Base-by-base conservation (phyloP, 2,888 invertebrate genomes). In the Drosophila multiciliata region DNA sequence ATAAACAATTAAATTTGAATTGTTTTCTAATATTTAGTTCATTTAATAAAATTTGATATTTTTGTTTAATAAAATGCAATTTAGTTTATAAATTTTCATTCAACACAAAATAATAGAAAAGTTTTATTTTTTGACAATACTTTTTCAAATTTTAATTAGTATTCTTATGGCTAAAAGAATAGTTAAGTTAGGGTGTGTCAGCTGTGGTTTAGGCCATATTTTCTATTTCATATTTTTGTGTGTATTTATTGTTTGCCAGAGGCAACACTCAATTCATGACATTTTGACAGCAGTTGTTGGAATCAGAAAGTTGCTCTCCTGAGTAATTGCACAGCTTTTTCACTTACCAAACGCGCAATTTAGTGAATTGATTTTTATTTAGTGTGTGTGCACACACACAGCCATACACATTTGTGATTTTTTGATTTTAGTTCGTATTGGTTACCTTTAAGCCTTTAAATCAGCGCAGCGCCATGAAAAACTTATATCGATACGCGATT, bases 221-320 rank as follows among this genome's bases (percentile, higher is more conserved):
- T 42, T 53, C 65, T 48, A 68, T 61, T 58, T 65, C 35, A 75
- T 62, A 70, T 73, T 68, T 55, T 63, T 63, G 66, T 45, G 59
- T 49, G 72, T 58, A 70, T 73, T 68, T 67, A 71, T 73, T 78
- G 73, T 57, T 67, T 53, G 73, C 62, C 74, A 66, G 69, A 26
- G 61, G 59, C 60, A 57, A 67, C 60, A 80, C 89, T 90, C 90
- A 90, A 88, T 90, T 88, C 88, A 86, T 87, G 87, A 87, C 87
- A 90, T 88, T 87, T 90, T 88, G 87, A 86, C 90, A 87, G 87
- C 87, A 90, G 87, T 87, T 87, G 76, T 88, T 88, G 82, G 89
- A 89, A 89, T 89, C 87, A 80, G 75, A 82, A 89, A 85, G 85
- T 82, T 86, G 74, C 80, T 82, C 85, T 87, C 85, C 88, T 82